Evolutionary conservation across 2,113 vertebrate species (phyloP).

Genomic region (Aix galericulata): DNA sequence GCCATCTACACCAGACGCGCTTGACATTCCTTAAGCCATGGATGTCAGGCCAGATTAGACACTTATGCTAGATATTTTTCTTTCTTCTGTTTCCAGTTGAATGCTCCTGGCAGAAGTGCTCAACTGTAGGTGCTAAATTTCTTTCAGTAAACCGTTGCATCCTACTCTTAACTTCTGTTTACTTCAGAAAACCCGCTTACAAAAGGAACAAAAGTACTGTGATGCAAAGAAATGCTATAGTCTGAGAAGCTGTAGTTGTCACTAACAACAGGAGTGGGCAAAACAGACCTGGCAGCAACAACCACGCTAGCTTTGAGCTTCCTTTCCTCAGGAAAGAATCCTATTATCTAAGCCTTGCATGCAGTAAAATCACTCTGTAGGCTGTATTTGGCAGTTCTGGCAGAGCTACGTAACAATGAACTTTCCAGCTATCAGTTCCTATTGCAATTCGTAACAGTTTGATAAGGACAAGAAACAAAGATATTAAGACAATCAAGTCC

Average conservation of each 20-base stretch:
- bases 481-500: neutral
- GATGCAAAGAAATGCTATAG: neutral
- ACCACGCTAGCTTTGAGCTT: neutral
- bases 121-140: neutral
- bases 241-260: neutral
- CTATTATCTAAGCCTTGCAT: neutral
- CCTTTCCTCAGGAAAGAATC: neutral
- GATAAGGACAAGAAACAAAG: neutral
- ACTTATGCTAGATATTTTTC: neutral
- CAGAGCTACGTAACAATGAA: neutral
- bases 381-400: neutral
- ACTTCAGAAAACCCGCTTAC: neutral
- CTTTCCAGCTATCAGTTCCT: neutral
- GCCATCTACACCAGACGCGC: neutral
- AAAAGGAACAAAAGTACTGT: neutral
- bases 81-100: neutral
- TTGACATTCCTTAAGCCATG: neutral
- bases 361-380: neutral
- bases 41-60: neutral
- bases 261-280: neutral
- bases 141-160: neutral
- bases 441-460: accelerated
- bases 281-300: neutral
- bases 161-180: neutral
- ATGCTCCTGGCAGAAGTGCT: neutral